Evolutionary conservation across 2,888 invertebrate species (phyloP), one percentile per base, ranked within the genome.

Genomic region (Andricus curvator): DNA sequence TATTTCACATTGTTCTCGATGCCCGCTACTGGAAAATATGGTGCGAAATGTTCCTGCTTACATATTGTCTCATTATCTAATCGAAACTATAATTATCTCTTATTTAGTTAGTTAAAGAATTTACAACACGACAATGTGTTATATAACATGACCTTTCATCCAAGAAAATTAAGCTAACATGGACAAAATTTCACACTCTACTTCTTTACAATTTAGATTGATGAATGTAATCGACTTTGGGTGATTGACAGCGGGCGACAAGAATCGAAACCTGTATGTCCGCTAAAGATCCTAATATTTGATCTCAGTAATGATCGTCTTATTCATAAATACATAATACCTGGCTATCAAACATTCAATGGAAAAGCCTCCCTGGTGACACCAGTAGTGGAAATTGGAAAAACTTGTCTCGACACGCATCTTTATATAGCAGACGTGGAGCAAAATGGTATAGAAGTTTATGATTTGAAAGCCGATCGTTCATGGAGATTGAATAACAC

Each of bases 201-300:
- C 29, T 33, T 60, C 6, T 65, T 81, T 79, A 82, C 79, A 81
- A 83, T 86, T 77, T 85, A 93, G 93, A 92, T 93, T 82, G 93
- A 93, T 87, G 92, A 92, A 80, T 93, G 91, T 85, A 86, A 92
- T 85, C 91, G 93, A 67, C 88, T 93, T 82, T 93, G 93, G 93
- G 85, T 92, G 41, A 88, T 93, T 80, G 93, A 93, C 84, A 88
- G 88, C 4, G 93, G 93, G 4, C 85, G 90, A 64, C 80, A 83
- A 8, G 78, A 78, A 11, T 68, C 78, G 3, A 84, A 87, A 5
- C 29, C 88, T 13, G 83, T 90, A 56, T 93, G 93, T 77, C 92
- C 92, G 0, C 82, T 90, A 44, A 93, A 93, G 86, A 90, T 93
- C 77, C 84, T 93, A 78, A 88, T 92, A 78, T 93, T 93, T 79